These are phyloP conservation scores for Gadus macrocephalus DNA, from an alignment of 2,113 vertebrate genomes.

Conservation along the genomic window DNA sequence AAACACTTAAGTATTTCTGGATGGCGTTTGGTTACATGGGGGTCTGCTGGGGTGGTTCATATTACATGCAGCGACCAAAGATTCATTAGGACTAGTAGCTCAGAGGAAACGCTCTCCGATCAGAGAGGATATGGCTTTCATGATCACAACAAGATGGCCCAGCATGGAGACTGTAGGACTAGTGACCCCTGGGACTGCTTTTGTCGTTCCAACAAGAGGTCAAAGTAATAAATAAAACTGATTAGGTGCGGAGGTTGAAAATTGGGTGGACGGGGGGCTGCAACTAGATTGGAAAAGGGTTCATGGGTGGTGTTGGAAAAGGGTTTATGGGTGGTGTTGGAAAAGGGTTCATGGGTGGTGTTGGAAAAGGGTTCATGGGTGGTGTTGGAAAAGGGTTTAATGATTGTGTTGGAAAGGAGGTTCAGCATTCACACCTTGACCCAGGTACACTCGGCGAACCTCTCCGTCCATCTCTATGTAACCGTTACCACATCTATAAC, in stretches of 20 bases:
- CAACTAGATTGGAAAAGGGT: neutral
- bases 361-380: conserved; percentile 32
- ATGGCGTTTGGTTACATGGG: conserved; percentile 43
- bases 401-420: conserved; percentile 24
- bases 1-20: too few relatives aligned
- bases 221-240: neutral
- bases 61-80: too few relatives aligned
- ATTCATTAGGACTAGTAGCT: conserved; percentile 21
- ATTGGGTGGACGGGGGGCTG: neutral
- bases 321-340: neutral
- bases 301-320: neutral
- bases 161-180: neutral
- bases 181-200: conserved; percentile 20
- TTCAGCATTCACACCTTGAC: conserved; percentile 32
- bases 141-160: conserved; percentile 19
- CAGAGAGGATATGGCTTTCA: conserved; percentile 5
- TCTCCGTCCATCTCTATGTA: too few relatives aligned
- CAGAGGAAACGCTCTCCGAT: neutral
- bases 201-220: conserved; percentile 9
- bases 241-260: too few relatives aligned
- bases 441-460: conserved; percentile 13
- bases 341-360: neutral
- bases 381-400: conserved; percentile 25
- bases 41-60: too few relatives aligned
- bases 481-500: too few relatives aligned